Percentiles rank a stretch among this genome's conserved stretches.
Conservation (phyloP, 1,140 invertebrate species). For the Drosophila takahashii region DNA sequence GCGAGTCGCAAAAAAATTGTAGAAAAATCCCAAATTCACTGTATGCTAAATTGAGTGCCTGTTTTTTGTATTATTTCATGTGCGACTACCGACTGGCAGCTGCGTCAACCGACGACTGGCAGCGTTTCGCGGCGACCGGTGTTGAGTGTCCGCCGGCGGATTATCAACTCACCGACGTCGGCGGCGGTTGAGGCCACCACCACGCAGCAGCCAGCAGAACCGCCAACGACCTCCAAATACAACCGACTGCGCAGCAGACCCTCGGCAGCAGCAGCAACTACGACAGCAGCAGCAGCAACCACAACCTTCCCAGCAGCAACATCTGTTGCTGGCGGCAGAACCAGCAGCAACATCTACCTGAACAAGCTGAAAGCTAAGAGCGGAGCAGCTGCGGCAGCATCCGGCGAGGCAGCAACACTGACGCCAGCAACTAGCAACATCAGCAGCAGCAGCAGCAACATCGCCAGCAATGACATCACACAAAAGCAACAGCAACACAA, state of each 20-base stretch:
- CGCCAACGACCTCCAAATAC: slow-evolving; percentile 64
- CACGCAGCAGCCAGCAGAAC: slow-evolving; percentile 49
- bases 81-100: slow-evolving; percentile 51
- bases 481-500: slow-evolving; percentile 58
- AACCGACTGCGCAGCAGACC: slow-evolving; percentile 55
- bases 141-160: slow-evolving; percentile 76
- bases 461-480: slow-evolving; percentile 47
- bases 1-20: slow-evolving; percentile 17
- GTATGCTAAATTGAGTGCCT: slow-evolving; percentile 25
- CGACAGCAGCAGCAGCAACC: slow-evolving; percentile 11
- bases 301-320: slow-evolving; percentile 27
- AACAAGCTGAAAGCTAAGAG: slow-evolving; percentile 66
- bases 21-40: not conserved
- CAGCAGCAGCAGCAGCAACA: slow-evolving; percentile 21
- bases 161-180: slow-evolving; percentile 68
- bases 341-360: slow-evolving; percentile 53
- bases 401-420: slow-evolving; percentile 49
- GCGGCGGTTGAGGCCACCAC: slow-evolving; percentile 28
- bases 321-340: slow-evolving; percentile 27
- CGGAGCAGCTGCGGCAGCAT: slow-evolving; percentile 18
- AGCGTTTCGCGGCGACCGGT: slow-evolving; percentile 71
- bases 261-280: slow-evolving; percentile 22
- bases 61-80: slow-evolving; percentile 51
- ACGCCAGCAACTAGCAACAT: slow-evolving; percentile 33
- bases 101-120: slow-evolving; percentile 65